A percentile compares a stretch with the other conserved stretches of the same genome.
Conservation (phyloP, 2,888 invertebrate genomes). For the Endotricha flammealis region DNA sequence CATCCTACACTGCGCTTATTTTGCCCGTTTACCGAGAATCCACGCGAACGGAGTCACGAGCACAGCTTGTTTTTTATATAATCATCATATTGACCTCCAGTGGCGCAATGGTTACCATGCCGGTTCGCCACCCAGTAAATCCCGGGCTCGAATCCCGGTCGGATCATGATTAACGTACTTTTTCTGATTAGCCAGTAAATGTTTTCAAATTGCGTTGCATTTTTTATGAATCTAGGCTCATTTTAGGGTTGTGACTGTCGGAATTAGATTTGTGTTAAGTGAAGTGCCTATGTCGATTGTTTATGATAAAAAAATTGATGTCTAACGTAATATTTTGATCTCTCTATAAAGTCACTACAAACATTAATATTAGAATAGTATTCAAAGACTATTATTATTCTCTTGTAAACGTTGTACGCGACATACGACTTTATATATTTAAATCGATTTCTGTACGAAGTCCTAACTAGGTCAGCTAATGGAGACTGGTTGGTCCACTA, state of each 20-base stretch:
- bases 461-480: no score
- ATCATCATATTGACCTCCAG: no score
- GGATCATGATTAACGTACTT: no score
- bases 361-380: background rate
- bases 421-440: background rate
- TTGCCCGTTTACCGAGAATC: no score
- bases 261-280: constrained; percentile 44
- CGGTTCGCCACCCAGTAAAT: no score
- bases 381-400: background rate
- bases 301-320: constrained; percentile 10
- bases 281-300: constrained; percentile 49
- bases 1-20: no score
- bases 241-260: constrained; percentile 67
- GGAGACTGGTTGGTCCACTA: no score
- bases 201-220: constrained; percentile 9
- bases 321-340: constrained; percentile 13
- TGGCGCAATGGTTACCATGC: no score
- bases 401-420: background rate
- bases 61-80: no score
- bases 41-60: no score
- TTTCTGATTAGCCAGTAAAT: no score
- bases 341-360: constrained; percentile 5
- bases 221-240: constrained; percentile 47
- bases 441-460: background rate
- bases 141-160: no score